A percentile compares a stretch with the other conserved stretches of the same genome.
Conservation (phyloP, 92 coral and sea anemone genomes). For the Siderastrea siderea region DNA sequence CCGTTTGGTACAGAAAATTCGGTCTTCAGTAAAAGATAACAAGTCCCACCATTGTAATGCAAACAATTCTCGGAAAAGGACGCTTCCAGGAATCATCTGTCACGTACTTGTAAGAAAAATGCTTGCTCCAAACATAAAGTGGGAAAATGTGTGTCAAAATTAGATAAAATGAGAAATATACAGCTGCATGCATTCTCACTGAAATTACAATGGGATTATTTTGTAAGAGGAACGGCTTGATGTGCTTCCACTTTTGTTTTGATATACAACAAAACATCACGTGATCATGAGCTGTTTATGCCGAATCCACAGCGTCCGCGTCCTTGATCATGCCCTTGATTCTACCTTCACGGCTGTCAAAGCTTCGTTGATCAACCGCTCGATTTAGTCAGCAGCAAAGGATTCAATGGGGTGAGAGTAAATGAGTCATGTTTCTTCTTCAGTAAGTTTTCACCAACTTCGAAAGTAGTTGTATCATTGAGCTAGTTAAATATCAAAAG, state of each 20-base stretch:
- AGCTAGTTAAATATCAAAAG: too few relatives aligned
- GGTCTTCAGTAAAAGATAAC: background rate
- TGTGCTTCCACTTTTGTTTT: too few relatives aligned
- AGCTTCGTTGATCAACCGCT: background rate
- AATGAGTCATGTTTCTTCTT: too few relatives aligned
- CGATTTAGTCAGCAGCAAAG: background rate
- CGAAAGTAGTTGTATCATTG: background rate
- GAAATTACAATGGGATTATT: too few relatives aligned
- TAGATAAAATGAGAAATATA: too few relatives aligned
- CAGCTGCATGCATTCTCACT: too few relatives aligned
- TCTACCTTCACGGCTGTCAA: too few relatives aligned
- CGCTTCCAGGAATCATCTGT: constrained; percentile 3
- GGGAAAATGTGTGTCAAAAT: too few relatives aligned
- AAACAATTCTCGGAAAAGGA: background rate
- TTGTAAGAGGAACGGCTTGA: too few relatives aligned
- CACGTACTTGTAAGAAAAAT: too few relatives aligned
- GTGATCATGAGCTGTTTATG: background rate
- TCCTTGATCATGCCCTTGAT: background rate
- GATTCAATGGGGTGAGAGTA: background rate
- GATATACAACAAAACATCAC: background rate
- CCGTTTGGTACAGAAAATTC: too few relatives aligned
- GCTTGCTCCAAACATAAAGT: too few relatives aligned
- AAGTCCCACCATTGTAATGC: background rate
- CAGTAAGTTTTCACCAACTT: background rate
- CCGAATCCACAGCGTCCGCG: background rate